These are phyloP conservation scores for Acestrorhynchus altus DNA, from an alignment of 2,797 vertebrate species.

Conservation along the genomic window DNA sequence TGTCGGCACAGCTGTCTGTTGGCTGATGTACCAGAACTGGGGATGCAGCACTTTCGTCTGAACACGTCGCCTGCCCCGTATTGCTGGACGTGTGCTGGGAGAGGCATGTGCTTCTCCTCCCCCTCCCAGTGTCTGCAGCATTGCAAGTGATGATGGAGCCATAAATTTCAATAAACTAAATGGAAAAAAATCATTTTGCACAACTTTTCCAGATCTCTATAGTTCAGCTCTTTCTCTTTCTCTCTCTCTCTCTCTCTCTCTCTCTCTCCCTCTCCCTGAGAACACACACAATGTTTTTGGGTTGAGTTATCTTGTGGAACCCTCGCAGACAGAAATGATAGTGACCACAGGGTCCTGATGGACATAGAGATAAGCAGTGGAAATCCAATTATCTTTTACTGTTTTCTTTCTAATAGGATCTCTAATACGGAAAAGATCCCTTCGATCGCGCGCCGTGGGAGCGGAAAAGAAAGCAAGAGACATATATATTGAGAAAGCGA, in stretches of 20 bases:
- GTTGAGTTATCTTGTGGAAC: conserved; percentile 94
- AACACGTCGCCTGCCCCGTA: too few species aligned
- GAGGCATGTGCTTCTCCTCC: too few species aligned
- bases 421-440: conserved; percentile 98
- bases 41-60: too few species aligned
- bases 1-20: too few species aligned
- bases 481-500: conserved; percentile 48
- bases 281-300: conserved; percentile 73
- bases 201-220: conserved; percentile 39
- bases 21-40: too few species aligned
- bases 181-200: too few species aligned
- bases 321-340: conserved; percentile 97
- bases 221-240: background rate
- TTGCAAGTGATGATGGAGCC: too few species aligned
- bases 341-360: conserved; percentile 90
- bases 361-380: conserved; percentile 98
- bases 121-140: too few species aligned
- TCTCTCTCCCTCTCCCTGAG: background rate
- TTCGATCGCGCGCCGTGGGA: conserved; percentile 75
- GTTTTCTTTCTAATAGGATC: conserved; percentile 99
- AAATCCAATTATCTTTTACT: conserved; percentile 99
- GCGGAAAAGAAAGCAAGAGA: conserved; percentile 62
- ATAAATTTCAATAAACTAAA: too few species aligned
- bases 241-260: background rate
- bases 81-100: too few species aligned